phyloP scores from a whole-genome alignment of 2,113 vertebrate species.

The Numida meleagris region DNA sequence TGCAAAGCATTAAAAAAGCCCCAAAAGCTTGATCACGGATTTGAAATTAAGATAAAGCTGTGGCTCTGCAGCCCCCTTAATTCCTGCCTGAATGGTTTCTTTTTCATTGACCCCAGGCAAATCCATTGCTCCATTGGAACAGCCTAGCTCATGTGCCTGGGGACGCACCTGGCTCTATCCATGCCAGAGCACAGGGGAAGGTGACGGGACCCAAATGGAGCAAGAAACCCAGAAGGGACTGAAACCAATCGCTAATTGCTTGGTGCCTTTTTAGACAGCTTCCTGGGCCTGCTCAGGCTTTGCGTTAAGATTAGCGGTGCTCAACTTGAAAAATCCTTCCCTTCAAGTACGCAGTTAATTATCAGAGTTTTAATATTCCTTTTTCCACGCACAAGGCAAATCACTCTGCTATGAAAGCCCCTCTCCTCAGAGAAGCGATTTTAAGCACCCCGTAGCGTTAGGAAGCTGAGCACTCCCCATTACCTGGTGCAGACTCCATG shows the following conservation, averaged over 20 bases:
- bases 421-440: neutral
- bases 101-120: neutral
- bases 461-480: fast-evolving
- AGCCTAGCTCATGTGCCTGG: too few relatives aligned
- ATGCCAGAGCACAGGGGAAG: fast-evolving
- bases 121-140: fast-evolving
- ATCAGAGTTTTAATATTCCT: neutral
- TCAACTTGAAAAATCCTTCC: neutral
- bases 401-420: fast-evolving
- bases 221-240: neutral
- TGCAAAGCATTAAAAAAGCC: neutral
- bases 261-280: neutral
- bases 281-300: fast-evolving
- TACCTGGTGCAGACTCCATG: neutral
- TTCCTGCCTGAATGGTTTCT: neutral
- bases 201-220: neutral
- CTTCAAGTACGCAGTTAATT: neutral
- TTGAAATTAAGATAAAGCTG: neutral
- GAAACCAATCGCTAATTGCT: neutral
- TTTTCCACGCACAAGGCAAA: neutral
- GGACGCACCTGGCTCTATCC: neutral
- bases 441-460: fast-evolving
- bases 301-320: fast-evolving
- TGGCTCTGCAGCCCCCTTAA: neutral
- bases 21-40: fast-evolving